A percentile compares a stretch with the other conserved stretches of the same genome.
Evolutionary conservation across 2,888 invertebrate species (phyloP).

Genomic region (Dicycla oo): DNA sequence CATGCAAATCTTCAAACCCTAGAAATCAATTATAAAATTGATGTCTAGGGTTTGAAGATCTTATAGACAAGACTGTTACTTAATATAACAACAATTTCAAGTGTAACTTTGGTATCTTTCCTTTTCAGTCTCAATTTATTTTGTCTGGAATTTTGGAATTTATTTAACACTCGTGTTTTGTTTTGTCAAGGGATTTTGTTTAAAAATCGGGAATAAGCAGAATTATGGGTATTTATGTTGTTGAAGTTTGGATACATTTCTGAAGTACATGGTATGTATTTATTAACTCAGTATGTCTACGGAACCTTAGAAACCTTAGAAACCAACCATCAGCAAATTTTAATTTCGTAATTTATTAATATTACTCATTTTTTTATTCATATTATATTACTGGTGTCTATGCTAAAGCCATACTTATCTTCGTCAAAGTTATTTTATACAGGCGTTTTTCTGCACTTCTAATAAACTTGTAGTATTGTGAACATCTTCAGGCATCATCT

Average conservation of each 20-base stretch:
- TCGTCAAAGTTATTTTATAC: background rate
- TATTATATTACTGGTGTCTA: constrained; percentile 10
- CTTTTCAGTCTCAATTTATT: background rate
- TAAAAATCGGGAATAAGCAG: background rate
- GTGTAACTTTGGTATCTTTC: background rate
- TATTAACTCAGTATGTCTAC: constrained; percentile 8
- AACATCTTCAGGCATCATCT: background rate
- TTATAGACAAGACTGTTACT: background rate
- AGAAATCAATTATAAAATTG: no score
- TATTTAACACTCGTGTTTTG: constrained; percentile 10
- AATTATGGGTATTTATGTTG: constrained; percentile 6
- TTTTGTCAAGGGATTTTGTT: constrained; percentile 12
- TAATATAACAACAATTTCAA: background rate
- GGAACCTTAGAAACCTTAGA: background rate
- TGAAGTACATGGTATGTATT: constrained; percentile 16
- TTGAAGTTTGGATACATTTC: constrained; percentile 56
- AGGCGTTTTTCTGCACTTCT: background rate
- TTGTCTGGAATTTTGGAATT: constrained; percentile 15
- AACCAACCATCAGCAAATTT: background rate
- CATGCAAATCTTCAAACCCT: no score
- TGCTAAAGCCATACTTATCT: constrained; percentile 11
- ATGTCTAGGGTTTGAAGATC: background rate
- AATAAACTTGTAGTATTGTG: background rate
- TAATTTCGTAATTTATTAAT: background rate
- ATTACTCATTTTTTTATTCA: background rate